Conservation (phyloP, 1,140 invertebrate species). For the Latrodectus geometricus region DNA sequence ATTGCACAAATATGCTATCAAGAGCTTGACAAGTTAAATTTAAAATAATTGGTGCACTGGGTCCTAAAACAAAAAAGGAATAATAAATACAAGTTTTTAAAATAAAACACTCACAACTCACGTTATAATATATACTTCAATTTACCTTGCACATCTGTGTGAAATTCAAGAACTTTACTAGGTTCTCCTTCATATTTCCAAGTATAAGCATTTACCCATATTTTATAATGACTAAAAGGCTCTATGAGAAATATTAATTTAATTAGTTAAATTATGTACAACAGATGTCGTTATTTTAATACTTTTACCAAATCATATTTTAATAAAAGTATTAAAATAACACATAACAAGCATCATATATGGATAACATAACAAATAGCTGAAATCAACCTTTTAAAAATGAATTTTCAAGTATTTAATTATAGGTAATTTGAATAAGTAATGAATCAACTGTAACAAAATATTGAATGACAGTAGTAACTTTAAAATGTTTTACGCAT, state of each 20-base stretch:
- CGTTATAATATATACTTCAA: not conserved
- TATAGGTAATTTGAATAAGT: too few relatives aligned
- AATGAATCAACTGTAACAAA: too few relatives aligned
- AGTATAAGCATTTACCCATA: conserved; percentile 86
- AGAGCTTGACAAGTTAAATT: conserved; percentile 83
- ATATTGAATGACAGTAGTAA: too few relatives aligned
- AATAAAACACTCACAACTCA: not conserved
- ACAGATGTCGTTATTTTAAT: too few relatives aligned
- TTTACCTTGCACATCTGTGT: conserved; percentile 81
- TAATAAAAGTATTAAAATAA: too few relatives aligned
- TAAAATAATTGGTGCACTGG: conserved; percentile 81
- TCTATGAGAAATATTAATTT: conserved; percentile 72
- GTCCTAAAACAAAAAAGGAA: conserved; percentile 67
- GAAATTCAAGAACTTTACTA: conserved; percentile 78
- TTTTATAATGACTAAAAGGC: conserved; percentile 84
- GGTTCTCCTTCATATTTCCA: conserved; percentile 79
- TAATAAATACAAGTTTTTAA: not conserved
- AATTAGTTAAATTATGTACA: not conserved
- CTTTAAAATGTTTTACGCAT: too few relatives aligned
- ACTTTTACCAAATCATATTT: too few relatives aligned
- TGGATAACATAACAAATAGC: too few relatives aligned
- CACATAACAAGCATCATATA: too few relatives aligned
- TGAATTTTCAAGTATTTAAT: too few relatives aligned
- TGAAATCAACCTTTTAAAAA: too few relatives aligned
- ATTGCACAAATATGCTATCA: conserved; percentile 82